These are phyloP conservation scores for Diabrotica balteata DNA, from an alignment of 2,888 invertebrate species.

Conservation along the genomic window DNA sequence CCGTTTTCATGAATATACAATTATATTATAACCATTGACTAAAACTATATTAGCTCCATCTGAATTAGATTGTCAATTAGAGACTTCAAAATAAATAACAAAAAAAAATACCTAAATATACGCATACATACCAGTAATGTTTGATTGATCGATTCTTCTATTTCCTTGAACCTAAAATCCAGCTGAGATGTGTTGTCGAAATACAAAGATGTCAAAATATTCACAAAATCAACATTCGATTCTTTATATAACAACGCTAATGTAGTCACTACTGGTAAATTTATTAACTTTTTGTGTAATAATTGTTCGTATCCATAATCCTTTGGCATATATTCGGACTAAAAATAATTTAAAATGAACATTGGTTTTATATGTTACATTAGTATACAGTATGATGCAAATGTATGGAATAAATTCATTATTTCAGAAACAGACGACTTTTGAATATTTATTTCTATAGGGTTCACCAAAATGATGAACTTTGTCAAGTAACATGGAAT, in stretches of 20 bases:
- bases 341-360: constrained; percentile 34
- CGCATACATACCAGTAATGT: constrained; percentile 47
- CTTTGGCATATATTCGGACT: constrained; percentile 55
- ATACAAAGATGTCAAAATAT: constrained; percentile 49
- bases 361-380: background rate
- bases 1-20: no score
- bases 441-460: no score
- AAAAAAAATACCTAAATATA: no score
- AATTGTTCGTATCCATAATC: constrained; percentile 49
- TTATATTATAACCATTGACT: no score
- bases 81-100: no score
- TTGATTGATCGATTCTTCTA: constrained; percentile 51
- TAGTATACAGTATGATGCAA: no score
- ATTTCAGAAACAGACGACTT: no score
- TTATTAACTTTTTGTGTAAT: constrained; percentile 51
- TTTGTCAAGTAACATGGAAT: no score
- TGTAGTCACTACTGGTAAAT: constrained; percentile 51
- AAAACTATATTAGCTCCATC: no score
- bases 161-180: constrained; percentile 50
- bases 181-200: constrained; percentile 46
- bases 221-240: constrained; percentile 49
- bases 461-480: no score
- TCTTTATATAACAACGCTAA: constrained; percentile 51
- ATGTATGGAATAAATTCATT: no score
- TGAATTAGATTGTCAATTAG: no score